phyloP scores from a whole-genome alignment of 2,113 vertebrate species.

The Amia ocellicauda region DNA sequence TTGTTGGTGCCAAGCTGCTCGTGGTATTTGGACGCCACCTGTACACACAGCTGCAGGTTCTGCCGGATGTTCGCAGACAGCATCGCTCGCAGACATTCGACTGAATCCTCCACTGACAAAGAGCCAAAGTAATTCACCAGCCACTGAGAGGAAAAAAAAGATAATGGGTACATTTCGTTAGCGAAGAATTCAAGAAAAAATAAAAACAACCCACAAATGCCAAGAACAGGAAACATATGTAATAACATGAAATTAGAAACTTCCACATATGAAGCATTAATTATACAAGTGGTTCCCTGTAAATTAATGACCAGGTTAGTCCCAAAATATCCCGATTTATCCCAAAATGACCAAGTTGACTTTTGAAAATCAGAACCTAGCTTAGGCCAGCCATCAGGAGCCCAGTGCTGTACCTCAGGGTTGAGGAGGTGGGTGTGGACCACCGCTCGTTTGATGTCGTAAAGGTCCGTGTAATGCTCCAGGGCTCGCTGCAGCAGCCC shows the following conservation, averaged over 20 bases:
- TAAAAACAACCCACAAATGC: no score
- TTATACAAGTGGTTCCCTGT: no score
- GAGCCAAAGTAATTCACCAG: constrained; percentile 88
- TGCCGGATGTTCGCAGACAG: constrained; percentile 84
- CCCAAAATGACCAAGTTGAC: no score
- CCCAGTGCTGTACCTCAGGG: constrained; percentile 61
- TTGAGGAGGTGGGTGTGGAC: constrained; percentile 90
- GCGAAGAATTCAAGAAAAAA: background rate
- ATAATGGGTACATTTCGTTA: background rate
- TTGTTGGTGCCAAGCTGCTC: constrained; percentile 84
- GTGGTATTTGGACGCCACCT: constrained; percentile 88
- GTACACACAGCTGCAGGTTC: constrained; percentile 86
- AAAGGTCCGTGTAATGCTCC: constrained; percentile 85
- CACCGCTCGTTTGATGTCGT: constrained; percentile 84
- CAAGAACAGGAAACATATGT: no score
- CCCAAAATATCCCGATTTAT: no score
- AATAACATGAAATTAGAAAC: no score
- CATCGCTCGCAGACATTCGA: constrained; percentile 87
- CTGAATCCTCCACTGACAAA: constrained; percentile 82
- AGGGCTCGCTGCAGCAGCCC: constrained; percentile 84
- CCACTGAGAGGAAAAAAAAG: constrained; percentile 65
- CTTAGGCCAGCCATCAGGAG: no score
- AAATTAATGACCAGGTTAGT: no score
- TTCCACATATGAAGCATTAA: no score
- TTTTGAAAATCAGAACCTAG: no score